Conservation (phyloP, 2,888 invertebrate genomes). For the Mechanitis mazaeus region DNA sequence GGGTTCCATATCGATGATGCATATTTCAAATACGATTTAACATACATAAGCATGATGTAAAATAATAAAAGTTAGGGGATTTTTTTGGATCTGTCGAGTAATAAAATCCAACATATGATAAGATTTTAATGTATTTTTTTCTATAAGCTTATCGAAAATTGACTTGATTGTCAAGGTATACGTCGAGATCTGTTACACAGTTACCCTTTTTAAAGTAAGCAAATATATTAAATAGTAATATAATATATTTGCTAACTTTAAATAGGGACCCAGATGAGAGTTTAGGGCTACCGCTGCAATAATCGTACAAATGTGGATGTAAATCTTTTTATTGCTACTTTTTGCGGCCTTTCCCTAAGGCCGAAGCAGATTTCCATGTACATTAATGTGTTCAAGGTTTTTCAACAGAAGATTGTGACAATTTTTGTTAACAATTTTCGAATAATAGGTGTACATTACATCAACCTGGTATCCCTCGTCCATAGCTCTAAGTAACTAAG, state of each 20-base stretch:
- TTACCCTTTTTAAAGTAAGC: not conserved
- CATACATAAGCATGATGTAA: not conserved
- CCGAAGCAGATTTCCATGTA: not conserved
- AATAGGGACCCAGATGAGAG: not conserved
- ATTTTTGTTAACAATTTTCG: not conserved
- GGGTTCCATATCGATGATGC: no score
- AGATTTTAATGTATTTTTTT: not conserved
- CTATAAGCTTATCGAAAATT: not conserved
- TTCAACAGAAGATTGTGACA: not conserved
- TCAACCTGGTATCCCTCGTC: not conserved
- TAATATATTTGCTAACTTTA: no score
- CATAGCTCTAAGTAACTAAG: not conserved
- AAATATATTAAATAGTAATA: conserved; percentile 5
- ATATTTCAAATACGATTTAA: not conserved
- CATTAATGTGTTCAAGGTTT: not conserved
- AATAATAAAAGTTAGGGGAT: not conserved
- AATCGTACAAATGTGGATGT: conserved; percentile 4
- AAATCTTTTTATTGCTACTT: conserved; percentile 7
- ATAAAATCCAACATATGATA: conserved; percentile 1
- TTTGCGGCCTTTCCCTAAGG: conserved; percentile 1
- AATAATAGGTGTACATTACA: not conserved
- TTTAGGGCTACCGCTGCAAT: conserved; percentile 1
- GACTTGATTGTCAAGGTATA: not conserved
- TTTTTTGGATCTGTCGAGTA: not conserved
- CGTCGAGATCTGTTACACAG: not conserved